A percentile compares a stretch with the other conserved stretches of the same genome.
Evolutionary conservation across 2,797 vertebrate species (phyloP).

Genomic region (Channa striata): DNA sequence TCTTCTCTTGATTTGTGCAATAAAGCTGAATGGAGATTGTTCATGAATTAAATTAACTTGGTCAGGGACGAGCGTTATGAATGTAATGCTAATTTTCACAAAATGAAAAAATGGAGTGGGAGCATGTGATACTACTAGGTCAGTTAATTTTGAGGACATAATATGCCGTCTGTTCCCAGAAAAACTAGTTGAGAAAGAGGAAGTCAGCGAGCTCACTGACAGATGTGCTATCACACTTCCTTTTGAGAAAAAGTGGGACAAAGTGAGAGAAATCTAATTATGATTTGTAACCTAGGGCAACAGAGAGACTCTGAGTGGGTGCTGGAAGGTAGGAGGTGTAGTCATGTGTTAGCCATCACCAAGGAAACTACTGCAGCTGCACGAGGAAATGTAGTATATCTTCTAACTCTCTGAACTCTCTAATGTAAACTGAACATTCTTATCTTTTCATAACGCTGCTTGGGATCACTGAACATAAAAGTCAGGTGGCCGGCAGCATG

Average conservation of each 20-base stretch:
- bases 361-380: constrained; percentile 64
- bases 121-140: not conserved
- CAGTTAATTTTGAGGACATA: constrained; percentile 24
- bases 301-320: constrained; percentile 55
- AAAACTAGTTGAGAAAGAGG: constrained; percentile 34
- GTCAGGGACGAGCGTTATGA: not conserved
- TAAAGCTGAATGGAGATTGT: not conserved
- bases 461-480: not conserved
- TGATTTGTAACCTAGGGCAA: constrained; percentile 67
- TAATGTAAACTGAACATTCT: constrained; percentile 36
- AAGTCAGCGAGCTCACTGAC: constrained; percentile 30
- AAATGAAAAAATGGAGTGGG: not conserved
- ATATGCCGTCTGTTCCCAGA: not conserved
- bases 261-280: constrained; percentile 72
- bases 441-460: constrained; percentile 21
- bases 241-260: constrained; percentile 45
- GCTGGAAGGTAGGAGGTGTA: constrained; percentile 43
- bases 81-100: not conserved
- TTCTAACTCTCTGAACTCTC: not conserved
- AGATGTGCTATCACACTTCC: constrained; percentile 64
- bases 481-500: constrained; percentile 22
- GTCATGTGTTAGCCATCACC: constrained; percentile 46
- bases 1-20: not conserved
- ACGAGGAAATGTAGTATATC: constrained; percentile 7
- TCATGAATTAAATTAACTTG: not conserved